Evolutionary conservation across 2,888 invertebrate genomes (phyloP).

Genomic region (Lathronympha strigana): DNA sequence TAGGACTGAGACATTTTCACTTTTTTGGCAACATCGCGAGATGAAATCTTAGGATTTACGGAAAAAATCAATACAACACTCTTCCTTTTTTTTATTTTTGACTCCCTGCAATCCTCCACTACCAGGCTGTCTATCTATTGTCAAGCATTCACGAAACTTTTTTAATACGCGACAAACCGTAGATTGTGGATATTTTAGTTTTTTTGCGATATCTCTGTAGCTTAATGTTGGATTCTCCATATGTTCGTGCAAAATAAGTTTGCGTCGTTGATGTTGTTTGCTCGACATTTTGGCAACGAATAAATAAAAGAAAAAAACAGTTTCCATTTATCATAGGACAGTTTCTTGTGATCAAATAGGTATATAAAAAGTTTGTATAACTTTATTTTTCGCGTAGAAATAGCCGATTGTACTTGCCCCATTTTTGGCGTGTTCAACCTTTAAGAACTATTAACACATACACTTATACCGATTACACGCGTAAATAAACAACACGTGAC

Average conservation of each 20-base stretch:
- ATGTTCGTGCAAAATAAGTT: not conserved
- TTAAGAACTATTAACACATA: no score
- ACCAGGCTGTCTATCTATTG: not conserved
- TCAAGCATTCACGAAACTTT: not conserved
- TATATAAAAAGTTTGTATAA: no score
- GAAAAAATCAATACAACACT: not conserved
- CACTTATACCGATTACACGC: no score
- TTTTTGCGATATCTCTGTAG: not conserved
- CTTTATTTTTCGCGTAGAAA: no score
- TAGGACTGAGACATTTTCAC: not conserved
- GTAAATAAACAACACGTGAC: no score
- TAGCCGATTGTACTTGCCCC: no score
- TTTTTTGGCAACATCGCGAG: not conserved
- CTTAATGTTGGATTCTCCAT: not conserved
- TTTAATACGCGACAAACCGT: constrained; percentile 5
- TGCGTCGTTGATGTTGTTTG: not conserved
- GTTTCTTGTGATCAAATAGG: no score
- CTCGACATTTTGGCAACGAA: no score
- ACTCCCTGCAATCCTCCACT: not conserved
- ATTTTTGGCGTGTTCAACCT: no score
- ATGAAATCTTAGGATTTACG: not conserved
- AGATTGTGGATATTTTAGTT: not conserved
- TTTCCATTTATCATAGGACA: no score
- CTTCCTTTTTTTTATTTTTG: not conserved
- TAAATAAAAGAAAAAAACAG: no score